A percentile compares a stretch with the other conserved stretches of the same genome.
Evolutionary conservation across 2,888 invertebrate species (phyloP).

Genomic region (Digitonthophagus gazella): DNA sequence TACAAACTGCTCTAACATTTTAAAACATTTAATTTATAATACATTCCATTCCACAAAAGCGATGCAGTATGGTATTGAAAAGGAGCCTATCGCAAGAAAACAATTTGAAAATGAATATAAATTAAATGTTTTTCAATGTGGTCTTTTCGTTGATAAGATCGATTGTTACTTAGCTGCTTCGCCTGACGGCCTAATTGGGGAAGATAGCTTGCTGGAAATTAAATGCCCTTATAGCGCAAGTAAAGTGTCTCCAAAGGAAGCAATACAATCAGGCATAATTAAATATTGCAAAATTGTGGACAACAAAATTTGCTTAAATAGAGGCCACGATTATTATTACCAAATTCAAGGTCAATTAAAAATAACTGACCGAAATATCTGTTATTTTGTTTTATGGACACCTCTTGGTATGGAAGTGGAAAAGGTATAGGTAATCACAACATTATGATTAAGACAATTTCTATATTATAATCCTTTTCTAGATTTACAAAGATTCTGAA

Average conservation of each 20-base stretch:
- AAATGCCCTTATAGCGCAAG: neutral
- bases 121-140: neutral
- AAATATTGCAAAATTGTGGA: neutral
- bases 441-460: too few relatives aligned
- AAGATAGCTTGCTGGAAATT: neutral
- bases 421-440: neutral
- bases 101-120: neutral
- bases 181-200: too few relatives aligned
- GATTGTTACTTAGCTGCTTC: neutral
- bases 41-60: slow-evolving; percentile 5
- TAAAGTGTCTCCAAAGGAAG: neutral
- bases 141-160: neutral
- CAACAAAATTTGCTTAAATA: neutral
- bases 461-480: too few relatives aligned
- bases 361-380: neutral
- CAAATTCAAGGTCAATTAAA: neutral
- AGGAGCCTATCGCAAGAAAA: slow-evolving; percentile 3
- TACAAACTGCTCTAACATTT: slow-evolving; percentile 22
- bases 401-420: neutral
- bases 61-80: slow-evolving; percentile 6
- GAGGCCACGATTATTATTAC: neutral
- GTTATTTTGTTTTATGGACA: neutral
- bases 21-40: slow-evolving; percentile 24
- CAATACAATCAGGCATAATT: neutral
- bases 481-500: too few relatives aligned